phyloP scores from a whole-genome alignment of 1,140 invertebrate species.

The Helicoverpa armigera region DNA sequence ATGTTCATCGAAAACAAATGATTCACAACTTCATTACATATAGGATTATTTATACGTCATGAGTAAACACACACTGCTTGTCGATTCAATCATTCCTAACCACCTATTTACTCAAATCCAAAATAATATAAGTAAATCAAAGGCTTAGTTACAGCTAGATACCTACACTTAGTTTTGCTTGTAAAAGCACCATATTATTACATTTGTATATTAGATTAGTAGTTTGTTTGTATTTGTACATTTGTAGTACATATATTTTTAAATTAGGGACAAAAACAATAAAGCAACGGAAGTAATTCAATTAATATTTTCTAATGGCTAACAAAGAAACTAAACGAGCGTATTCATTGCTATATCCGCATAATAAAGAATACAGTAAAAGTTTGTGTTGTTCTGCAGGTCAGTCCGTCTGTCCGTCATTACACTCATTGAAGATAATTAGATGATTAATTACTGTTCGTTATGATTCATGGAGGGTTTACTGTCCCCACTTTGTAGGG shows the following conservation, averaged over 20 bases:
- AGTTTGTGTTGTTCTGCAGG: background rate
- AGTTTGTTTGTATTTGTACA: no score
- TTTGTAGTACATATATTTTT: background rate
- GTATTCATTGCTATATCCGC: conserved; percentile 7
- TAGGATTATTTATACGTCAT: no score
- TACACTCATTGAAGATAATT: conserved; percentile 50
- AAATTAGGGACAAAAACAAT: background rate
- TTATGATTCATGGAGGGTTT: conserved; percentile 45
- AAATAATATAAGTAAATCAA: no score
- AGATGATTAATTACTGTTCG: conserved; percentile 38
- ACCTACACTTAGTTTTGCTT: no score
- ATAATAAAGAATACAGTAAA: conserved; percentile 16
- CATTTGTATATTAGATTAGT: no score
- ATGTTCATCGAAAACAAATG: no score
- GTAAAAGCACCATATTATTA: no score
- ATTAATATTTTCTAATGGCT: conserved; percentile 25
- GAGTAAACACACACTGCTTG: no score
- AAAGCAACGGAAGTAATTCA: conserved; percentile 3
- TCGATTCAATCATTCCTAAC: no score
- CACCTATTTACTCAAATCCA: background rate
- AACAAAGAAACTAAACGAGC: background rate
- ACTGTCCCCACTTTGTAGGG: background rate
- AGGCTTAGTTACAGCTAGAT: no score
- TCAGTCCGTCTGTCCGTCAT: conserved; percentile 7
- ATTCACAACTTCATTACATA: no score